phyloP scores from a whole-genome alignment of 2,888 invertebrate species.

The Yponomeuta malinellus region DNA sequence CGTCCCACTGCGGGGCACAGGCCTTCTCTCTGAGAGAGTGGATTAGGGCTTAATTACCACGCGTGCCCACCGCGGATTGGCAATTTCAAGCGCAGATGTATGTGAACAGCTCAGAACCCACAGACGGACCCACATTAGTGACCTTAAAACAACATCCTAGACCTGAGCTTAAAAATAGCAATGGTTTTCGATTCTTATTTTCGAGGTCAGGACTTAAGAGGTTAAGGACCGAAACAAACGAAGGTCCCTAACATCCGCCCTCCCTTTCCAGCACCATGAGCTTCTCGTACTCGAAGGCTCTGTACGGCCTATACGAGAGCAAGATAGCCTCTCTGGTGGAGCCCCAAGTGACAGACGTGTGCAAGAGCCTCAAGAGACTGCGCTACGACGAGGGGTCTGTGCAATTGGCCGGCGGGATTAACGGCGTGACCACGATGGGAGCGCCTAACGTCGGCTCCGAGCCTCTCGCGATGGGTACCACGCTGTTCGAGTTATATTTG shows the following conservation, averaged over 20 bases:
- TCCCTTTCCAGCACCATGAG: conserved; percentile 77
- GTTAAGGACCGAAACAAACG: not conserved
- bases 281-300: conserved; percentile 82
- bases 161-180: too few species aligned
- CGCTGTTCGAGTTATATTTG: conserved; percentile 93
- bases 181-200: too few species aligned
- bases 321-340: conserved; percentile 83
- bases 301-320: conserved; percentile 83
- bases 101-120: too few species aligned
- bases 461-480: conserved; percentile 88
- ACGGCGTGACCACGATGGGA: conserved; percentile 68
- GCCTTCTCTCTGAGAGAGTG: too few species aligned
- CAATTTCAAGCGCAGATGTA: too few species aligned
- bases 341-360: conserved; percentile 82
- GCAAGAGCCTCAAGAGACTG: conserved; percentile 81
- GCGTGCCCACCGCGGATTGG: too few species aligned
- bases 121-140: too few species aligned
- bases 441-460: conserved; percentile 71
- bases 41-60: too few species aligned
- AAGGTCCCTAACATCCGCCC: not conserved
- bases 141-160: too few species aligned
- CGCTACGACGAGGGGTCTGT: conserved; percentile 70
- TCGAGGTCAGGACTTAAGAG: too few species aligned
- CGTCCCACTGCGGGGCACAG: too few species aligned
- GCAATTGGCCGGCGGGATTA: conserved; percentile 69